Percentiles rank a stretch among this genome's conserved stretches.
Conservation (phyloP, 2,113 vertebrate genomes). For the Jacana jacana region DNA sequence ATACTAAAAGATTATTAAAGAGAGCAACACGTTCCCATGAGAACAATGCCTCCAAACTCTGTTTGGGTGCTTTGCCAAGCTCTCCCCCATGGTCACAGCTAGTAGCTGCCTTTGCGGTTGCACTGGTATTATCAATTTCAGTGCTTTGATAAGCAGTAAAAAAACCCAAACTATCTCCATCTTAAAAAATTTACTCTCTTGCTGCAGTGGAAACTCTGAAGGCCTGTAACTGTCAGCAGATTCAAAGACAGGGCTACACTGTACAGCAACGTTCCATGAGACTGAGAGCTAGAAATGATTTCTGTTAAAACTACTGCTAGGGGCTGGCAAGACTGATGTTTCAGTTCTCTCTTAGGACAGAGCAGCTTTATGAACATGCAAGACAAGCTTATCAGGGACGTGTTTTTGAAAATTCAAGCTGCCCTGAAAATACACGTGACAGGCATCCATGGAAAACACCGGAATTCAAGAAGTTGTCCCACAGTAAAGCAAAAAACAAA, state of each 20-base stretch:
- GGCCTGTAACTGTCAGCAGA: background rate
- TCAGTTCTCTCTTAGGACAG: background rate
- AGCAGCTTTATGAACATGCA: background rate
- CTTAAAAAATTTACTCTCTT: background rate
- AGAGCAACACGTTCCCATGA: background rate
- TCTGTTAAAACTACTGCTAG: background rate
- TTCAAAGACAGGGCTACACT: background rate
- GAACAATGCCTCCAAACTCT: background rate
- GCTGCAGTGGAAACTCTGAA: background rate
- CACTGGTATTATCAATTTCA: background rate
- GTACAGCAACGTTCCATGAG: background rate
- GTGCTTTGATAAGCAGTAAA: background rate
- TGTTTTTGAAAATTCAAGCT: background rate
- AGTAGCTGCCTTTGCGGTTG: background rate
- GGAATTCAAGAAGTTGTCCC: background rate
- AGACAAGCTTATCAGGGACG: rapidly evolving
- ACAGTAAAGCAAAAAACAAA: background rate
- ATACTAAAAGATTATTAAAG: background rate
- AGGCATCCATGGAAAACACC: background rate
- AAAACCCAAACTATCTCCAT: background rate
- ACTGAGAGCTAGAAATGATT: background rate
- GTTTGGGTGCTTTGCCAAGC: background rate
- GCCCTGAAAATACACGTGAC: background rate
- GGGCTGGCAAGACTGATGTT: background rate
- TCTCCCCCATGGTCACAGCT: background rate